A percentile compares a stretch with the other conserved stretches of the same genome.
Evolutionary conservation across 2,797 vertebrate species (phyloP).

Genomic region (Tachyglossus aculeatus): DNA sequence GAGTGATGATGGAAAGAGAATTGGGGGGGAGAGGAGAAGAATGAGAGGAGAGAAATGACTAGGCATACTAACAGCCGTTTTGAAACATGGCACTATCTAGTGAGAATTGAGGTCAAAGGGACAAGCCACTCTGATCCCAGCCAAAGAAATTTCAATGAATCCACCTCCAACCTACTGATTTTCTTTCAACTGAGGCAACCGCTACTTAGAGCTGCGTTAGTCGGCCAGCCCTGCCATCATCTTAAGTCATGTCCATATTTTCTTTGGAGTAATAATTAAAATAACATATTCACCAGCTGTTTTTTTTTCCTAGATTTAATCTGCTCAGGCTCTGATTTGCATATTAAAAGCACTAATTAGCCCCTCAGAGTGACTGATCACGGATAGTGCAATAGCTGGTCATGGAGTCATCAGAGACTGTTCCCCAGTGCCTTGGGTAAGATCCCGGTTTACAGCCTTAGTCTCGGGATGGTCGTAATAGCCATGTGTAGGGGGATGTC

Average conservation of each 20-base stretch:
- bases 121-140: neutral
- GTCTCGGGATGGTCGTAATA: constrained; percentile 75
- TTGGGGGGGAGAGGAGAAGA: too few species aligned
- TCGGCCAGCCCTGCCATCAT: constrained; percentile 43
- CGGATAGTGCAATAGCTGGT: constrained; percentile 86
- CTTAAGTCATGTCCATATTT: constrained; percentile 71
- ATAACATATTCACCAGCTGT: constrained; percentile 98
- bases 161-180: neutral
- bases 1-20: too few species aligned
- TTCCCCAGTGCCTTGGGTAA: constrained; percentile 65
- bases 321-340: constrained; percentile 95
- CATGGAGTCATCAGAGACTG: constrained; percentile 74
- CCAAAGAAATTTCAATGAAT: neutral
- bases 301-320: constrained; percentile 89
- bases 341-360: constrained; percentile 99
- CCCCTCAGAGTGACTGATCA: constrained; percentile 91
- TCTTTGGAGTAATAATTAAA: constrained; percentile 86
- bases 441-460: constrained; percentile 63
- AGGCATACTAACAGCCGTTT: neutral
- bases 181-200: neutral
- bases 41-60: too few species aligned
- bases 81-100: neutral
- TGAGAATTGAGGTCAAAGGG: neutral
- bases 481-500: constrained; percentile 76
- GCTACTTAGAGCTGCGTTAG: neutral